Percentiles rank a stretch among this genome's conserved stretches.
These are phyloP conservation scores for Drosophila ironensis DNA, from an alignment of 1,140 invertebrate genomes.

Conservation along the genomic window DNA sequence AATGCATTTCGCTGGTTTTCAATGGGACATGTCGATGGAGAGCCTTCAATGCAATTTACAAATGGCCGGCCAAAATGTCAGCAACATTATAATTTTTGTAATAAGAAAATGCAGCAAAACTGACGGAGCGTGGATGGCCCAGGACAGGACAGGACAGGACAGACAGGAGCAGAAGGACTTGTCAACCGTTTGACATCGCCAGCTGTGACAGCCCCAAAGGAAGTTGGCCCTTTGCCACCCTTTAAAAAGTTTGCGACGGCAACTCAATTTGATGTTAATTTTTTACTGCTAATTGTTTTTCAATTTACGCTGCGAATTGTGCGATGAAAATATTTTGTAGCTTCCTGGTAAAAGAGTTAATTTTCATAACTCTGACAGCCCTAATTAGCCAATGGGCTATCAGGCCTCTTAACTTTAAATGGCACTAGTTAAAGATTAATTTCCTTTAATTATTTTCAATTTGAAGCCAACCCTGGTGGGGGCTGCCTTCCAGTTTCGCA, in stretches of 20 bases:
- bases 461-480: slow-evolving; percentile 2
- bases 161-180: slow-evolving; percentile 12
- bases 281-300: slow-evolving; percentile 65
- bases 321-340: slow-evolving; percentile 30
- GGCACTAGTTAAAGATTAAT: slow-evolving; percentile 56
- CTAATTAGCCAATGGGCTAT: slow-evolving; percentile 36
- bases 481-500: background rate
- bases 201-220: slow-evolving; percentile 24
- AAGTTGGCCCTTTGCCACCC: slow-evolving; percentile 14
- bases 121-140: background rate
- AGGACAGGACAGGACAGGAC: slow-evolving; percentile 3
- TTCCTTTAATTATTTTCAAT: slow-evolving; percentile 53
- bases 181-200: slow-evolving; percentile 26
- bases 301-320: slow-evolving; percentile 48
- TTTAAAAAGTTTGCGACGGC: slow-evolving; percentile 17
- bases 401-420: background rate
- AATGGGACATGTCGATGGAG: slow-evolving; percentile 10
- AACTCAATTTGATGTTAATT: slow-evolving; percentile 35
- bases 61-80: slow-evolving; percentile 20
- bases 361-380: slow-evolving; percentile 26
- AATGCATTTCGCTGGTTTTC: slow-evolving; percentile 19
- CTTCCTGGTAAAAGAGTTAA: slow-evolving; percentile 37
- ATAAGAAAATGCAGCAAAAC: slow-evolving; percentile 23
- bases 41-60: slow-evolving; percentile 11
- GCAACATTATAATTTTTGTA: slow-evolving; percentile 30